Evolutionary conservation across 2,797 vertebrate genomes (phyloP).

Genomic region (Melopsittacus undulatus): DNA sequence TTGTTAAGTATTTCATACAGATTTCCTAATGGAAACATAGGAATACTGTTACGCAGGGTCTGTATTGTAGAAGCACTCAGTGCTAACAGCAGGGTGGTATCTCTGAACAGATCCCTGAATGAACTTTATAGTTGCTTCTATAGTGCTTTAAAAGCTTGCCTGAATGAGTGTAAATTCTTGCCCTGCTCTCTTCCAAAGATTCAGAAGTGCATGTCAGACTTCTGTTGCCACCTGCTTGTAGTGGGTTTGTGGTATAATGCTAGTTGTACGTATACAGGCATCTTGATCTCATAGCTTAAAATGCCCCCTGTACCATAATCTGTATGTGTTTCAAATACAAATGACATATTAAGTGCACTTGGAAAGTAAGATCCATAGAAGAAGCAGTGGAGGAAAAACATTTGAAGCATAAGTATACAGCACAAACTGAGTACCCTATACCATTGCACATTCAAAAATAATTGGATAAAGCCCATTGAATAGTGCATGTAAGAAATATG

Average conservation of each 20-base stretch:
- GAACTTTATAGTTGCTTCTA: neutral
- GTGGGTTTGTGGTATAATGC: neutral
- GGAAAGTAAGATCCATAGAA: neutral
- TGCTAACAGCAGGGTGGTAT: neutral
- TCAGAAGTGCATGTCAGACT: neutral
- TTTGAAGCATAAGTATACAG: neutral
- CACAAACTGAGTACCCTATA: neutral
- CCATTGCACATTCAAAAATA: neutral
- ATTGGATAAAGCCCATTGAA: neutral
- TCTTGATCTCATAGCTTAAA: neutral
- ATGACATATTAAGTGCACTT: neutral
- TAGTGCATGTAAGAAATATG: neutral
- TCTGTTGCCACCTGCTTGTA: neutral
- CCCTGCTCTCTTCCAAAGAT: neutral
- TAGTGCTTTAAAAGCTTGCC: neutral
- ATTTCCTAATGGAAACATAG: neutral
- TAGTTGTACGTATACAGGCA: neutral
- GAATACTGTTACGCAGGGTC: neutral
- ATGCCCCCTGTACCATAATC: neutral
- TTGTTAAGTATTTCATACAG: neutral
- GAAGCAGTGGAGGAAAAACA: neutral
- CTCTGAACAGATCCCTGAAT: neutral
- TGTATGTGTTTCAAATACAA: neutral
- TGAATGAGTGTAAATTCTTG: neutral
- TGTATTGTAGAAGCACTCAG: neutral